Evolutionary conservation across 2,888 invertebrate genomes (phyloP).

Genomic region (Drosophila atripex): DNA sequence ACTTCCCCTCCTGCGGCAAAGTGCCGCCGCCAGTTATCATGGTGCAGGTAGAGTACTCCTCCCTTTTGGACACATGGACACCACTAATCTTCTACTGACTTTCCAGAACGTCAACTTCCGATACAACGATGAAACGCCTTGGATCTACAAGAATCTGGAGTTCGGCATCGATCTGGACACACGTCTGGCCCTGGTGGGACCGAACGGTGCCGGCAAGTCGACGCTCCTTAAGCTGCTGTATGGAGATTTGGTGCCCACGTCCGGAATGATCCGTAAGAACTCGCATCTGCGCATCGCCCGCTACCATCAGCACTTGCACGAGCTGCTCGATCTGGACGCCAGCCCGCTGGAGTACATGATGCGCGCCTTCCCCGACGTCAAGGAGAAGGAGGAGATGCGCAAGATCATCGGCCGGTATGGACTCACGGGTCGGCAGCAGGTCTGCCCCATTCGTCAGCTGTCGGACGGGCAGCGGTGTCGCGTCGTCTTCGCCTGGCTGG

Average conservation of each 20-base stretch:
- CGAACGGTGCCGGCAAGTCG: constrained; percentile 99
- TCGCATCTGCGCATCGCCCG: constrained; percentile 98
- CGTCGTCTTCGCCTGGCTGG: constrained; percentile 99
- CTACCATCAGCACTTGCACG: constrained; percentile 99
- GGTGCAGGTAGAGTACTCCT: constrained; percentile 89
- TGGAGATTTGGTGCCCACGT: constrained; percentile 96
- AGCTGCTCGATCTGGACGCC: constrained; percentile 95
- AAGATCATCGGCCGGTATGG: constrained; percentile 99
- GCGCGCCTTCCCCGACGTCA: constrained; percentile 97
- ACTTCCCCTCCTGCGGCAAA: constrained; percentile 97
- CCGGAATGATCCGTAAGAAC: constrained; percentile 99
- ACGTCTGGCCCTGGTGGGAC: constrained; percentile 96
- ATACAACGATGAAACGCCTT: constrained; percentile 93
- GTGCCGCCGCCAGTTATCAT: constrained; percentile 99
- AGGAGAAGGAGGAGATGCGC: constrained; percentile 99
- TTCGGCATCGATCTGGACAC: constrained; percentile 99
- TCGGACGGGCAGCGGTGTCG: constrained; percentile 99
- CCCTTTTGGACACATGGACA: too few species aligned
- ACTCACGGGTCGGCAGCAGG: constrained; percentile 97
- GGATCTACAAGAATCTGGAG: constrained; percentile 98
- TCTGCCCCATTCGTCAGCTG: constrained; percentile 86
- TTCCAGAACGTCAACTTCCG: constrained; percentile 94
- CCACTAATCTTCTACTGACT: too few species aligned
- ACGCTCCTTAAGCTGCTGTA: constrained; percentile 97
- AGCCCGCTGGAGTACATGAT: constrained; percentile 99